phyloP scores from a whole-genome alignment of 2,797 vertebrate species.

The Rhinatrema bivittatum region DNA sequence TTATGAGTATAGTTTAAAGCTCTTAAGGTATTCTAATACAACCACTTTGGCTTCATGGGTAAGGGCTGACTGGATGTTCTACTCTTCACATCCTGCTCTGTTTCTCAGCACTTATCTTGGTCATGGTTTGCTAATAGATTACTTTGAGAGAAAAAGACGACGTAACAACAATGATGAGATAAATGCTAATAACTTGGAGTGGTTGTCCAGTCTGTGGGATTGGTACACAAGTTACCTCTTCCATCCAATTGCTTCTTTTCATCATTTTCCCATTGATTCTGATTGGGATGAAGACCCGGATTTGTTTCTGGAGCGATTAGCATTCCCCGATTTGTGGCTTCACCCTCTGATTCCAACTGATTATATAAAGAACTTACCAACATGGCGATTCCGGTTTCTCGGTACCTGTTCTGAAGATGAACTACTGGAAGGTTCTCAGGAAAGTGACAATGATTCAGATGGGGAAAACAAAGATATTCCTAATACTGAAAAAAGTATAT shows the following conservation, averaged over 20 bases:
- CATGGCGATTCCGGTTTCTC: slow-evolving; percentile 74
- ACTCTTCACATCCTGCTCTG: slow-evolving; percentile 90
- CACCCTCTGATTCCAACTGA: slow-evolving; percentile 84
- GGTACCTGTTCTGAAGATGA: slow-evolving; percentile 35
- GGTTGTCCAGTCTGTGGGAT: slow-evolving; percentile 94
- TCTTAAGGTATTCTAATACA: slow-evolving; percentile 89
- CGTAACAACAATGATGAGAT: slow-evolving; percentile 70
- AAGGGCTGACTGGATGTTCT: slow-evolving; percentile 94
- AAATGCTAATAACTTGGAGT: slow-evolving; percentile 88
- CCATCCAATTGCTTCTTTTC: slow-evolving; percentile 84
- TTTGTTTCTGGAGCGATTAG: slow-evolving; percentile 80
- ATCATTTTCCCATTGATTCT: slow-evolving; percentile 78
- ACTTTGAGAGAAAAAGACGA: slow-evolving; percentile 89
- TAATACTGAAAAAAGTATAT: slow-evolving; percentile 28
- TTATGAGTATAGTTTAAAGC: slow-evolving; percentile 89
- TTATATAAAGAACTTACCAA: slow-evolving; percentile 85
- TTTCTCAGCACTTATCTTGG: slow-evolving; percentile 92
- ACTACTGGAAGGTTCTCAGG: slow-evolving; percentile 41
- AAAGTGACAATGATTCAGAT: slow-evolving; percentile 62
- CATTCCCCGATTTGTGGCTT: slow-evolving; percentile 94
- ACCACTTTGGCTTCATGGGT: slow-evolving; percentile 88
- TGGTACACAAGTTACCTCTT: slow-evolving; percentile 95
- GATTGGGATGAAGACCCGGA: slow-evolving; percentile 93
- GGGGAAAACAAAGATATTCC: slow-evolving; percentile 44
- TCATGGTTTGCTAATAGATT: slow-evolving; percentile 88